Conservation (phyloP, 2,888 invertebrate species). For the Drosophila neutralis region DNA sequence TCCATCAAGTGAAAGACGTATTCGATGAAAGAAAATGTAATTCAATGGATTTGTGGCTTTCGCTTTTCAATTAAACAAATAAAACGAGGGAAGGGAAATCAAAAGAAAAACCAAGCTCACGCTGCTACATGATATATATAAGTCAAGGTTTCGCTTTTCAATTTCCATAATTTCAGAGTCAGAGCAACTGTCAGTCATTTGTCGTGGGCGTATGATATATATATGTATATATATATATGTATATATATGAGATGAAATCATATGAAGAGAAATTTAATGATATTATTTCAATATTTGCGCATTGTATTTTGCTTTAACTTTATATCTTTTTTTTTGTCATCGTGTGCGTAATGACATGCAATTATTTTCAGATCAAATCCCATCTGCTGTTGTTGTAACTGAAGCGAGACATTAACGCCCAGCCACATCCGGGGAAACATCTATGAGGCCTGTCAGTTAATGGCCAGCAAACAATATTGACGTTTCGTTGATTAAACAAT, state of each 20-base stretch:
- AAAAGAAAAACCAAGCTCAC: conserved; percentile 26
- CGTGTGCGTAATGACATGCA: conserved; percentile 65
- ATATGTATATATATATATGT: not conserved
- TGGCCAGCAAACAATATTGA: conserved; percentile 56
- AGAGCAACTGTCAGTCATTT: conserved; percentile 35
- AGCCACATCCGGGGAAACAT: conserved; percentile 47
- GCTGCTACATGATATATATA: conserved; percentile 1
- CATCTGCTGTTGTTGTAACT: conserved; percentile 69
- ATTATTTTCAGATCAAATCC: conserved; percentile 76
- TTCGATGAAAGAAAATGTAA: conserved; percentile 36
- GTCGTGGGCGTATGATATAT: conserved; percentile 14
- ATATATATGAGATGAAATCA: conserved; percentile 26
- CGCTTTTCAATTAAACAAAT: conserved; percentile 59
- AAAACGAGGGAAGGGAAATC: conserved; percentile 23
- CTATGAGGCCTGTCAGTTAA: conserved; percentile 61
- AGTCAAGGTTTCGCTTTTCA: conserved; percentile 49
- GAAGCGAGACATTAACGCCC: conserved; percentile 60
- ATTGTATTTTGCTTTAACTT: conserved; percentile 35
- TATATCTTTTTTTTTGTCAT: conserved; percentile 14
- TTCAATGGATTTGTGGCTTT: conserved; percentile 56
- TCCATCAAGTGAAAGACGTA: conserved; percentile 23
- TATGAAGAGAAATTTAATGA: conserved; percentile 59
- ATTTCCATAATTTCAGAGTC: conserved; percentile 32
- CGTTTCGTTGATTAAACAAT: conserved; percentile 70
- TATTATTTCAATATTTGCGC: conserved; percentile 58